phyloP scores from a whole-genome alignment of 2,113 vertebrate species.

The Rhinopomastus cyanomelas region DNA sequence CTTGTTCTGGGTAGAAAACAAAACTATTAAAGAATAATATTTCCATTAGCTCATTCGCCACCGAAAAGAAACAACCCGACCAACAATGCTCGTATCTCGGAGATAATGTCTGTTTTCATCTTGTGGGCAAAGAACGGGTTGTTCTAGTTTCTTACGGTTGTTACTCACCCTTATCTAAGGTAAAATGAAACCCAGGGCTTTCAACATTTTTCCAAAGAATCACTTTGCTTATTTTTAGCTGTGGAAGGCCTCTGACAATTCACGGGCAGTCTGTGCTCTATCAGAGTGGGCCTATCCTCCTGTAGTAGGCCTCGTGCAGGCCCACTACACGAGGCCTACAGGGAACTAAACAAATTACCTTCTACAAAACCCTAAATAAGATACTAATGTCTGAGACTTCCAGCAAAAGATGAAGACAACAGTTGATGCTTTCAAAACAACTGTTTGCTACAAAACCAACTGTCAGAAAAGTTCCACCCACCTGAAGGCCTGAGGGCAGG shows the following conservation, averaged over 20 bases:
- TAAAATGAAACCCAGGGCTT: constrained; percentile 44
- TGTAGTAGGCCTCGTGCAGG: no score
- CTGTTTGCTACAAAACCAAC: background rate
- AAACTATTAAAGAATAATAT: constrained; percentile 4
- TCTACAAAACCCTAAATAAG: background rate
- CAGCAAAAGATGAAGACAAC: background rate
- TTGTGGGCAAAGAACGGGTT: constrained; percentile 46
- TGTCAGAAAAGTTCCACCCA: background rate
- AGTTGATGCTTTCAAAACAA: background rate
- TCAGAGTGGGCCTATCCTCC: background rate
- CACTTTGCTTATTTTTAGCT: constrained; percentile 50
- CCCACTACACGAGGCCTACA: background rate
- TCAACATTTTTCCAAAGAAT: constrained; percentile 62
- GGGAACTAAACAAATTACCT: background rate
- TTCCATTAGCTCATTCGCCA: constrained; percentile 44
- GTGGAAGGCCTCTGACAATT: background rate
- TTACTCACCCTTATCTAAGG: constrained; percentile 67
- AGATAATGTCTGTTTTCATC: constrained; percentile 57
- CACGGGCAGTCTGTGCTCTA: background rate
- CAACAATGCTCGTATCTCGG: background rate
- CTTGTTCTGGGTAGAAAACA: background rate
- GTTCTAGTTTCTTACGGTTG: constrained; percentile 43
- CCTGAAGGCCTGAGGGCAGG: no score
- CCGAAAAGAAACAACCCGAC: background rate
- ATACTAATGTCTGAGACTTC: background rate